Percentiles rank a stretch among this genome's conserved stretches.
phyloP scores from a whole-genome alignment of 1,140 invertebrate genomes.

The Drosophila mayri region DNA sequence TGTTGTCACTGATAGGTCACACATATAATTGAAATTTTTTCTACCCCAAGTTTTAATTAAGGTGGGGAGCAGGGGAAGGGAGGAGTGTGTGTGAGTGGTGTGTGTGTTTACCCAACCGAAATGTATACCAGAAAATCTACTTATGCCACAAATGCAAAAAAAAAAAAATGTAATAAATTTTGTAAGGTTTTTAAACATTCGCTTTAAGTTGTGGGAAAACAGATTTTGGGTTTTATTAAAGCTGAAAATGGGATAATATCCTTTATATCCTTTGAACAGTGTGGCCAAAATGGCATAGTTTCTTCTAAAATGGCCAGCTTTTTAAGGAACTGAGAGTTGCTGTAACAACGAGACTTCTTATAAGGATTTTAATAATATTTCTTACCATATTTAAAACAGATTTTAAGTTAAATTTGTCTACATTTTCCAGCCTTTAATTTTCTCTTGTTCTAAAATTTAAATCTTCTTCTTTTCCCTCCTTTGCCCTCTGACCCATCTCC shows the following conservation, averaged over 20 bases:
- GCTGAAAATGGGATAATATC: not conserved
- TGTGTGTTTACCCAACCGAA: constrained; percentile 7
- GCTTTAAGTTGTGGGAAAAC: not conserved
- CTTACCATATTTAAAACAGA: not conserved
- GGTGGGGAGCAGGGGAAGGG: constrained; percentile 1
- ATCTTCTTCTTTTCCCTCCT: not conserved
- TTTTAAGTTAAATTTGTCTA: not conserved
- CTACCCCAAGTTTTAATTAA: constrained; percentile 60
- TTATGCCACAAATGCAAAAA: constrained; percentile 4
- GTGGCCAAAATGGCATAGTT: not conserved
- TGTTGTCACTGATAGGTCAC: constrained; percentile 76
- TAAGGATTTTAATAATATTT: too few relatives aligned
- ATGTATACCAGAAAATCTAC: constrained; percentile 13
- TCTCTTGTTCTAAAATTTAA: not conserved
- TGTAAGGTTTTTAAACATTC: constrained; percentile 1
- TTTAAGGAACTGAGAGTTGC: too few relatives aligned
- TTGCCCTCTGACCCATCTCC: not conserved
- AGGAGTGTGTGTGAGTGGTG: not conserved
- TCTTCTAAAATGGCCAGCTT: not conserved
- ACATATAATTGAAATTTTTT: constrained; percentile 73
- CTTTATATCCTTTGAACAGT: not conserved
- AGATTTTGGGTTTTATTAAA: not conserved
- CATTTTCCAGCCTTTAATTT: not conserved
- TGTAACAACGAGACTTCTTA: not conserved
- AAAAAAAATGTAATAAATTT: constrained; percentile 10